Percentiles rank a stretch among this genome's conserved stretches.
Conservation (phyloP, 2,888 invertebrate genomes). For the Nomada ferruginata region DNA sequence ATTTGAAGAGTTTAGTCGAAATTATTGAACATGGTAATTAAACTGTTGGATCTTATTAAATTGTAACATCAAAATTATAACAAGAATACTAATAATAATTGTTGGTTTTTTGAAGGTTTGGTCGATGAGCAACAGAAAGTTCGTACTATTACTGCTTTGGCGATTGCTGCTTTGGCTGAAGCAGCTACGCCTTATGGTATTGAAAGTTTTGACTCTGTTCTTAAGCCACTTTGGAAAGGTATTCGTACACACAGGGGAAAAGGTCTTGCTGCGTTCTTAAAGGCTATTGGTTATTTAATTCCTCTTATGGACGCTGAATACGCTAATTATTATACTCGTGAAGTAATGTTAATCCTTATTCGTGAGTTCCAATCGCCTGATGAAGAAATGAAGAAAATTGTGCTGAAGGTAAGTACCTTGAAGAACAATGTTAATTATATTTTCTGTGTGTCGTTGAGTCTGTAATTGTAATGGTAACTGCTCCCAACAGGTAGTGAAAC, state of each 20-base stretch:
- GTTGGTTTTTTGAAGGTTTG: constrained; percentile 86
- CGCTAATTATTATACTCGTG: constrained; percentile 99
- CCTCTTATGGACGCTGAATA: constrained; percentile 99
- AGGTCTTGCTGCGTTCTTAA: constrained; percentile 99
- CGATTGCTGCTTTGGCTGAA: constrained; percentile 99
- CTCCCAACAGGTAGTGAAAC: constrained; percentile 94
- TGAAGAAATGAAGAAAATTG: constrained; percentile 99
- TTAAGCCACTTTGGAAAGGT: constrained; percentile 99
- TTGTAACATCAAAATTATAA: background rate
- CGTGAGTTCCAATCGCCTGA: constrained; percentile 99
- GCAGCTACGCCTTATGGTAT: constrained; percentile 99
- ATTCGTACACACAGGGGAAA: constrained; percentile 95
- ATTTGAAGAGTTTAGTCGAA: constrained; percentile 98
- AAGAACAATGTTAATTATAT: background rate
- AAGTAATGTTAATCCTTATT: constrained; percentile 99
- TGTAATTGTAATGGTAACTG: constrained; percentile 7
- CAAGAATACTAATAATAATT: background rate
- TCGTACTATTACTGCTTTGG: constrained; percentile 98
- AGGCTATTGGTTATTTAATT: constrained; percentile 99
- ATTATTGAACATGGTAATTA: constrained; percentile 97
- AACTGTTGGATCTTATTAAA: background rate
- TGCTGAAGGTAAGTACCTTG: constrained; percentile 90
- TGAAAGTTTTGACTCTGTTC: constrained; percentile 99
- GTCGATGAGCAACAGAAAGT: constrained; percentile 99
- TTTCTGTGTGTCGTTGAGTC: background rate